Percentiles rank a stretch among this genome's conserved stretches.
phyloP scores from a whole-genome alignment of 2,888 invertebrate genomes.

The Falcaria lacertinaria region DNA sequence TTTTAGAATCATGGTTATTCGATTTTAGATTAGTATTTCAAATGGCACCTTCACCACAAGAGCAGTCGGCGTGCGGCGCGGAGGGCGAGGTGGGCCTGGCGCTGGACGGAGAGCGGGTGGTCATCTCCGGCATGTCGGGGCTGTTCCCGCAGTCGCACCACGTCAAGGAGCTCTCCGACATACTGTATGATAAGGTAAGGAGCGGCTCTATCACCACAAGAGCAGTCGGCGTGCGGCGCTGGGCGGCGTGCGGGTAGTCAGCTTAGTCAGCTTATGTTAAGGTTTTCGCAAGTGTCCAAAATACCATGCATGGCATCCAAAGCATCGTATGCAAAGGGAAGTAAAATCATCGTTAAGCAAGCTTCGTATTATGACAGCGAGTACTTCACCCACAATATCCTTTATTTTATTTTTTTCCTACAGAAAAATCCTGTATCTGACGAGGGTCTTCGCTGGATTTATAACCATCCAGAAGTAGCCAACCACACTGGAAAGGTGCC shows the following conservation, averaged over 20 bases:
- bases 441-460: conserved; percentile 63
- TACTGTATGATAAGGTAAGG: conserved; percentile 38
- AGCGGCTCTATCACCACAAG: conserved; percentile 2
- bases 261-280: no score
- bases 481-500: conserved; percentile 82
- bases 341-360: no score
- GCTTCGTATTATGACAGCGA: no score
- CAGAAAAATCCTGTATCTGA: conserved; percentile 81
- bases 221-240: background rate
- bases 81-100: background rate
- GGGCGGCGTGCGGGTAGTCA: conserved; percentile 16
- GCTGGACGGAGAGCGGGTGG: conserved; percentile 12
- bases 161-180: conserved; percentile 20
- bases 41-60: conserved; percentile 3
- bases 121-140: conserved; percentile 39
- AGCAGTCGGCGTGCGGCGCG: background rate
- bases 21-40: background rate
- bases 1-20: no score
- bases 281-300: no score
- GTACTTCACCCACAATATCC: no score
- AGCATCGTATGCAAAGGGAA: no score
- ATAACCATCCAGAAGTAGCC: conserved; percentile 66
- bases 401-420: background rate
- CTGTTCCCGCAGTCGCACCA: conserved; percentile 29
- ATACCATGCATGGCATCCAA: no score